phyloP scores from a whole-genome alignment of 1,140 invertebrate species.

The Hesperophylax magnus region DNA sequence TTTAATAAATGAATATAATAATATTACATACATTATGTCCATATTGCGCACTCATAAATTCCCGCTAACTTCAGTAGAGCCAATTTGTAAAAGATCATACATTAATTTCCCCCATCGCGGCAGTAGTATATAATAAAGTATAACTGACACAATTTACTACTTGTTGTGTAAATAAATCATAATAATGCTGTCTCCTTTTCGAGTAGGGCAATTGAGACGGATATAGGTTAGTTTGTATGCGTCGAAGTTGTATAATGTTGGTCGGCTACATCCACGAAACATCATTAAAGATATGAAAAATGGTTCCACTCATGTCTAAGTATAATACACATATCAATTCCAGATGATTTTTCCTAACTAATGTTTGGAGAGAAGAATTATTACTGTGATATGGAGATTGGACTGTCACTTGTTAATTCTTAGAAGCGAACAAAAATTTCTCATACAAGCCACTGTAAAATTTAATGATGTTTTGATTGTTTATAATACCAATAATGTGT shows the following conservation, averaged over 20 bases:
- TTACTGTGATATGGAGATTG: conserved; percentile 48
- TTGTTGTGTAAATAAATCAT: conserved; percentile 33
- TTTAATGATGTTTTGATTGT: too few relatives aligned
- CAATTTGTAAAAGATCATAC: conserved; percentile 13
- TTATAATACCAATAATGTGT: too few relatives aligned
- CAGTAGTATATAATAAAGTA: conserved; percentile 13
- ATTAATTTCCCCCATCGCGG: conserved; percentile 8
- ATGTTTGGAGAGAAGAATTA: conserved; percentile 54
- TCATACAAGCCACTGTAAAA: too few relatives aligned
- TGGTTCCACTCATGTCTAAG: conserved; percentile 49
- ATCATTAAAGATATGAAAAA: conserved; percentile 47
- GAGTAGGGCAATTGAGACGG: conserved; percentile 24
- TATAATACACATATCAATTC: conserved; percentile 47
- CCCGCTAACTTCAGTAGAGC: neutral
- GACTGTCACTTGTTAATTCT: conserved; percentile 31
- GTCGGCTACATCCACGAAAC: conserved; percentile 15
- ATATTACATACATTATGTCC: too few relatives aligned
- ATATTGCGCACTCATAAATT: neutral
- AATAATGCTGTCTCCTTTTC: conserved; percentile 29
- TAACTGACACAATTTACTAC: conserved; percentile 35
- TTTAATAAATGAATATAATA: too few relatives aligned
- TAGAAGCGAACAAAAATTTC: too few relatives aligned
- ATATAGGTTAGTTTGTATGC: conserved; percentile 7
- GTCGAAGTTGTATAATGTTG: neutral
- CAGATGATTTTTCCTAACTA: conserved; percentile 50